These are phyloP conservation scores for Apamea crenata DNA, from an alignment of 2,888 invertebrate genomes.

Conservation along the genomic window DNA sequence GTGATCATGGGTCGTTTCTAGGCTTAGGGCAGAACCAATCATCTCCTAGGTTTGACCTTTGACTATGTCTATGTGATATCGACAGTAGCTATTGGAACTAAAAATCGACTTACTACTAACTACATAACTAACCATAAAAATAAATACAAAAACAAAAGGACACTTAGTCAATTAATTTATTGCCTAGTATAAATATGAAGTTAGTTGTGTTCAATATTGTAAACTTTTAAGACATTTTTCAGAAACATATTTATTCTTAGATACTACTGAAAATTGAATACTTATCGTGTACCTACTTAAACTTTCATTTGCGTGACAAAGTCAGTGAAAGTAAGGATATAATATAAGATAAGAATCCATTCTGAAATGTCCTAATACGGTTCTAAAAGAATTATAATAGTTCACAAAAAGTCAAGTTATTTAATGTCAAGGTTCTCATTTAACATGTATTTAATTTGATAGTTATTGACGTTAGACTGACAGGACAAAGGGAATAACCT, in stretches of 20 bases:
- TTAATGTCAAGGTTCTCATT: constrained; percentile 3
- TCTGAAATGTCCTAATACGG: background rate
- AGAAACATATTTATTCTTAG: no score
- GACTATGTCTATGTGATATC: background rate
- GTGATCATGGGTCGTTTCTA: background rate
- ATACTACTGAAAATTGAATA: background rate
- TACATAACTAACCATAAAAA: background rate
- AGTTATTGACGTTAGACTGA: constrained; percentile 23
- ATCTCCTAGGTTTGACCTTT: background rate
- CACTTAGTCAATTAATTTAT: background rate
- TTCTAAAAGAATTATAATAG: background rate
- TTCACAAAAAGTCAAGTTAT: constrained; percentile 6
- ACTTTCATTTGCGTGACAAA: background rate
- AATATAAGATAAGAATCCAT: background rate
- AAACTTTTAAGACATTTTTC: no score
- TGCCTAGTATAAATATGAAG: no score
- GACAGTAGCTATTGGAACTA: no score
- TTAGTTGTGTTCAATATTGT: no score
- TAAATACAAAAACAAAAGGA: background rate
- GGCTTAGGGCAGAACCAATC: background rate
- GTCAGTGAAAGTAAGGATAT: background rate
- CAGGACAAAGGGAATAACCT: constrained; percentile 31
- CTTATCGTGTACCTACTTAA: background rate
- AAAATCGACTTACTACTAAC: background rate
- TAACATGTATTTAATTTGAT: constrained; percentile 18